Conservation (phyloP, 1,140 invertebrate genomes). For the Philotrypesis tridentata region DNA sequence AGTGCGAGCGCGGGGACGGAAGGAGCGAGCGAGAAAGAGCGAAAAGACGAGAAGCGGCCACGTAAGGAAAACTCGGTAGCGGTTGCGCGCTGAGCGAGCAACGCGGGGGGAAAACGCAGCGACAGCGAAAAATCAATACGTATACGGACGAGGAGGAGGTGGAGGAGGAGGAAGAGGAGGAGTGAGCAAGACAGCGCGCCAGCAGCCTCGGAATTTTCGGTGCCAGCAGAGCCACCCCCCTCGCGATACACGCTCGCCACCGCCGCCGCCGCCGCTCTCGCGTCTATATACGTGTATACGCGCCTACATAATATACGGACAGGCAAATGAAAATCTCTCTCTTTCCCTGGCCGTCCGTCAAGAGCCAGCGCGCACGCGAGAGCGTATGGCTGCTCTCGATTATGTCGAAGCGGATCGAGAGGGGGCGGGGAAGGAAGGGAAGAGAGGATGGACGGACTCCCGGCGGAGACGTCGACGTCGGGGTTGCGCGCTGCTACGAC, state of each 20-base stretch:
- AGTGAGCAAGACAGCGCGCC: background rate
- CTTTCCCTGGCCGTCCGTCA: background rate
- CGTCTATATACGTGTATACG: too few species aligned
- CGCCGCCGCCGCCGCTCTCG: too few species aligned
- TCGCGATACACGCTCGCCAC: background rate
- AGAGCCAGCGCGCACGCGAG: background rate
- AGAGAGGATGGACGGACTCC: background rate
- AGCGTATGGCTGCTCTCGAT: background rate
- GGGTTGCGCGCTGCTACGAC: constrained; percentile 15
- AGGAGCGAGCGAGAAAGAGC: background rate
- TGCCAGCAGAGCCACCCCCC: background rate
- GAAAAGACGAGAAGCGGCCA: background rate
- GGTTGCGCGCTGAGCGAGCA: background rate
- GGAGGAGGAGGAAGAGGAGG: constrained; percentile 33
- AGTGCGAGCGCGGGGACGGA: background rate
- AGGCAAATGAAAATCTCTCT: background rate
- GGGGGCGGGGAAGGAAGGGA: background rate
- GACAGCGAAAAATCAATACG: constrained; percentile 48
- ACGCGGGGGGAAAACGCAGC: constrained; percentile 8
- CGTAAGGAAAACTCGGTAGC: constrained; percentile 35
- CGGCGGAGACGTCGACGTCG: constrained; percentile 24
- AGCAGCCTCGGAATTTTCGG: constrained; percentile 16
- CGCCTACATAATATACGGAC: too few species aligned
- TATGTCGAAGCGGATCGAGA: too few species aligned
- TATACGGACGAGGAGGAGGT: constrained; percentile 32